A percentile compares a stretch with the other conserved stretches of the same genome.
Conservation (phyloP, 2,888 invertebrate genomes). For the Hypercompe scribonia region DNA sequence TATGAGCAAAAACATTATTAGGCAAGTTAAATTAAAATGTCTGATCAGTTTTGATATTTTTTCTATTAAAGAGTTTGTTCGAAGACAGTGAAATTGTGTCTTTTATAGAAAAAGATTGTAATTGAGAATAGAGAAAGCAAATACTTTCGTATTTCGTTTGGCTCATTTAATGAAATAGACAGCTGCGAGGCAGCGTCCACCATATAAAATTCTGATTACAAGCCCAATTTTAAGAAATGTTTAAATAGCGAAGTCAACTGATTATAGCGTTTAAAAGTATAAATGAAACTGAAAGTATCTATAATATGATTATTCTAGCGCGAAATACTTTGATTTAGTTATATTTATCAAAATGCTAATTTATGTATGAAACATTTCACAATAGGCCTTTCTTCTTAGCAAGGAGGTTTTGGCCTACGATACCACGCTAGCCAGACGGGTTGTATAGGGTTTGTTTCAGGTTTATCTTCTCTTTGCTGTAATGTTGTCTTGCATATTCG, state of each 20-base stretch:
- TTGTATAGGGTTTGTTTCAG: too few species aligned
- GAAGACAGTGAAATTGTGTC: background rate
- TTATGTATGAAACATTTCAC: too few species aligned
- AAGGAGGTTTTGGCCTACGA: too few species aligned
- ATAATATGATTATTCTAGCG: constrained; percentile 9
- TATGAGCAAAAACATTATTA: background rate
- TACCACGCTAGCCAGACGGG: too few species aligned
- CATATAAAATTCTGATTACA: constrained; percentile 33
- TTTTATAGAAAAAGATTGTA: constrained; percentile 17
- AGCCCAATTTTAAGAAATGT: constrained; percentile 21
- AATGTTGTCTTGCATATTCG: too few species aligned
- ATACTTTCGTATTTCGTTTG: constrained; percentile 37
- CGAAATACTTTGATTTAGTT: background rate
- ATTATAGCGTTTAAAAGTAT: constrained; percentile 8
- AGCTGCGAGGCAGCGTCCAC: constrained; percentile 28
- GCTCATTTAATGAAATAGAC: constrained; percentile 30
- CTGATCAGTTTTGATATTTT: background rate
- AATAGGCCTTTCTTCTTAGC: too few species aligned
- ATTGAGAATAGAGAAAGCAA: constrained; percentile 39
- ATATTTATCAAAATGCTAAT: background rate
- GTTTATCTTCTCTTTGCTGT: too few species aligned
- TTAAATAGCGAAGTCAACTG: constrained; percentile 10
- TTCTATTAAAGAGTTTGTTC: background rate
- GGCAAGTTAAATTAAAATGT: background rate
- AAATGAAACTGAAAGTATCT: constrained; percentile 3